Conservation (phyloP, 2,888 invertebrate species). For the Melipona beecheii region DNA sequence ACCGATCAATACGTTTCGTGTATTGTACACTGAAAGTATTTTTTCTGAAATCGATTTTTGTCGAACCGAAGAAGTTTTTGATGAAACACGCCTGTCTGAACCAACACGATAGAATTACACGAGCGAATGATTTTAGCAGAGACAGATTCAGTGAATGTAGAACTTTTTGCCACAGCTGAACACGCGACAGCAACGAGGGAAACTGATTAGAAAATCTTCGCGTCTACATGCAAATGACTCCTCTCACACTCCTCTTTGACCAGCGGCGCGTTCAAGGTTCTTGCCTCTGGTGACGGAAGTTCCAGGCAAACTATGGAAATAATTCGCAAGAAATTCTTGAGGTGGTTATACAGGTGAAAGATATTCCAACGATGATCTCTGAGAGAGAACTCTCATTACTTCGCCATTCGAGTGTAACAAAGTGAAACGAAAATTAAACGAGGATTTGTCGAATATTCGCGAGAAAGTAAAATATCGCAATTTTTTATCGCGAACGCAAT, state of each 20-base stretch:
- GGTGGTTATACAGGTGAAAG: background rate
- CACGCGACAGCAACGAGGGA: background rate
- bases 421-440: background rate
- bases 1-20: no score
- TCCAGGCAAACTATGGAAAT: conserved; percentile 12
- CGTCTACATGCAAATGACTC: conserved; percentile 27
- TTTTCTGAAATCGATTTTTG: no score
- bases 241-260: conserved; percentile 3
- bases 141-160: background rate
- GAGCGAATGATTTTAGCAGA: no score
- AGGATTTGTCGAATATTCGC: background rate
- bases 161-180: background rate
- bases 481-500: background rate
- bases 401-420: background rate
- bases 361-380: background rate
- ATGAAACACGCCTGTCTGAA: no score
- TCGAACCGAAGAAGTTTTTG: no score
- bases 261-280: conserved; percentile 32
- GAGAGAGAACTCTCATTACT: background rate
- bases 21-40: no score
- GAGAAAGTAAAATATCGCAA: background rate
- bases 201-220: conserved; percentile 30
- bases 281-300: conserved; percentile 9
- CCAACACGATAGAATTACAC: background rate
- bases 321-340: conserved; percentile 14